Evolutionary conservation across 2,113 vertebrate genomes (phyloP).

Genomic region (Fukomys damarensis): DNA sequence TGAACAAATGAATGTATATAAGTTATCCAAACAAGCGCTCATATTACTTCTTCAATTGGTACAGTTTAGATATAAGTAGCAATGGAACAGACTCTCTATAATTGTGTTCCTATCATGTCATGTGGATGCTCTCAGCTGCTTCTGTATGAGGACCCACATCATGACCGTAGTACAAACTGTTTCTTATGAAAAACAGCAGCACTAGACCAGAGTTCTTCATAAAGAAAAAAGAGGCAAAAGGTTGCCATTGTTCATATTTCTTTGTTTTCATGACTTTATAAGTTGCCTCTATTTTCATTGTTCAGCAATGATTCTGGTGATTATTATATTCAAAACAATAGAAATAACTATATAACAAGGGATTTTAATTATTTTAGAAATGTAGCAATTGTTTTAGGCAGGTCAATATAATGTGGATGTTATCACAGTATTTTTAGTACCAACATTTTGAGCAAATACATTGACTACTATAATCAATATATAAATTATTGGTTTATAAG

Average conservation of each 20-base stretch:
- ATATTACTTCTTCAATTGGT: slow-evolving; percentile 46
- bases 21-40: slow-evolving; percentile 27
- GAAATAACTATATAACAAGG: background rate
- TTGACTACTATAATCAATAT: background rate
- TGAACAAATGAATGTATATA: slow-evolving; percentile 61
- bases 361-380: background rate
- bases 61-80: slow-evolving; percentile 26
- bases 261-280: slow-evolving; percentile 37
- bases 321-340: slow-evolving; percentile 16
- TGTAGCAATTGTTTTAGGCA: background rate
- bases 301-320: background rate
- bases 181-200: slow-evolving; percentile 36
- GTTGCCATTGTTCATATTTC: background rate
- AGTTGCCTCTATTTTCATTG: slow-evolving; percentile 24
- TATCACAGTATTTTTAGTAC: background rate
- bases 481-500: background rate
- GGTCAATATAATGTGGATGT: background rate
- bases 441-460: background rate
- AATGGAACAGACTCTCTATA: background rate
- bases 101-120: slow-evolving; percentile 68
- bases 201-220: background rate
- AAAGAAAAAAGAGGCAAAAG: background rate
- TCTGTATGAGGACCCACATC: slow-evolving; percentile 22
- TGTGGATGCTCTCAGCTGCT: slow-evolving; percentile 63
- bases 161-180: slow-evolving; percentile 35